phyloP scores from a whole-genome alignment of 2,888 invertebrate genomes.

The Suillia variegata region DNA sequence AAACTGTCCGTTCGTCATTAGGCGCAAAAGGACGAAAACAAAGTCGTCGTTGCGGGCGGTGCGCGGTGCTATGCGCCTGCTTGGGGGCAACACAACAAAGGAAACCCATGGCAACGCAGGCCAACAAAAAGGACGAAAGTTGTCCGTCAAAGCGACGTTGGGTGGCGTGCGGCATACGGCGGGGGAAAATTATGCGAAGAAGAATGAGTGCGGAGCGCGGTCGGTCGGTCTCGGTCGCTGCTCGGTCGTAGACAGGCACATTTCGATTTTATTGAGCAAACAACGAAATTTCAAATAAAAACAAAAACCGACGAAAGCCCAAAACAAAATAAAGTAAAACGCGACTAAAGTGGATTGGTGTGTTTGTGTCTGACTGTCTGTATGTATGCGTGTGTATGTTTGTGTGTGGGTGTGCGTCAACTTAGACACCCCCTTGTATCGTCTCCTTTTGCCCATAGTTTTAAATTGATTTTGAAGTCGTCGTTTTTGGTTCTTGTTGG shows the following conservation, averaged over 20 bases:
- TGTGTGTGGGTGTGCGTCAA: neutral
- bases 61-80: no score
- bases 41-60: slow-evolving; percentile 7
- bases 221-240: neutral
- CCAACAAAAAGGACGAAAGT: slow-evolving; percentile 43
- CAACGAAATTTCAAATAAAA: slow-evolving; percentile 55
- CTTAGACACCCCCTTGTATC: neutral
- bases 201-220: no score
- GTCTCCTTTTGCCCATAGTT: neutral
- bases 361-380: no score
- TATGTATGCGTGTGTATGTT: neutral
- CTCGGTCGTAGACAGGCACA: slow-evolving; percentile 28
- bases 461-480: slow-evolving; percentile 8
- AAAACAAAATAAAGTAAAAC: slow-evolving; percentile 35
- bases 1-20: slow-evolving; percentile 49
- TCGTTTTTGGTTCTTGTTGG: neutral
- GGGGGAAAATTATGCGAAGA: no score
- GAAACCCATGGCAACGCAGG: slow-evolving; percentile 57
- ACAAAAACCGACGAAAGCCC: slow-evolving; percentile 48
- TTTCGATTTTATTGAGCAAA: slow-evolving; percentile 60
- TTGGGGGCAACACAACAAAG: slow-evolving; percentile 46
- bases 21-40: slow-evolving; percentile 21
- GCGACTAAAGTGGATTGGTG: slow-evolving; percentile 1
- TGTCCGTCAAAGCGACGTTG: slow-evolving; percentile 19
- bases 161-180: slow-evolving; percentile 5